Evolutionary conservation across 2,113 vertebrate genomes (phyloP), one percentile per base, ranked within the genome.

Genomic region (Polypterus senegalus): DNA sequence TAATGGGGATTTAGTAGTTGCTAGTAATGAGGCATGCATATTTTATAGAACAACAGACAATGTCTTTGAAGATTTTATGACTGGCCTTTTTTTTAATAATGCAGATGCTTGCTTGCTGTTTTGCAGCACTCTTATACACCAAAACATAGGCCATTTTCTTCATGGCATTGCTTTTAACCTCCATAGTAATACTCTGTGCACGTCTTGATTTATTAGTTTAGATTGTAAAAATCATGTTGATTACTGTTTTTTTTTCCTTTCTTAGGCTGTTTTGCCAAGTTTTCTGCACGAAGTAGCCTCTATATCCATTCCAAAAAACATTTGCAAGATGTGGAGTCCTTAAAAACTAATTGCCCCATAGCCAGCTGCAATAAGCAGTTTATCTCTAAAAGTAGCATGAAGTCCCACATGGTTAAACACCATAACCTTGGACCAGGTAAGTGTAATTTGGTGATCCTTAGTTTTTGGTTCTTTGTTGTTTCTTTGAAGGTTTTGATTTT

Each of bases 301-400:
- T 99, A 98, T 74, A 98, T 99, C 63, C 96, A 99, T 74, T 93
- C 94, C 46, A 97, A 96, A 77, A 99, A 98, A 66, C 96, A 99
- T 60, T 86, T 92, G 57, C 90, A 94, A 73, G 94, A 97, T 4
- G 82, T 79, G 64, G 85, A 87, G 45, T 75, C 82, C 0, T 76
- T 92, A 4, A 89, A 92, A 64, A 91, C 82, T n/a, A 88, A 88
- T 47, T 98, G 96, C 56, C 95, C 91, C 0, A 79, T 97, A 53
- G 83, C 91, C 44, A 88, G 80, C 77, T 98, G 96, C 74, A 89
- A 81, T 73, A 89, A 94, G 64, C 75, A 93, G 70, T 98, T 99
- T 76, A 91, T 88, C 44, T 95, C 96, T 9, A 93, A 93, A 71
- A 93, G 96, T 76, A 97, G 89, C 66, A 86, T 97, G 68, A 97